A percentile compares a stretch with the other conserved stretches of the same genome.
phyloP scores from a whole-genome alignment of 2,797 vertebrate genomes.

The Anabas testudineus region DNA sequence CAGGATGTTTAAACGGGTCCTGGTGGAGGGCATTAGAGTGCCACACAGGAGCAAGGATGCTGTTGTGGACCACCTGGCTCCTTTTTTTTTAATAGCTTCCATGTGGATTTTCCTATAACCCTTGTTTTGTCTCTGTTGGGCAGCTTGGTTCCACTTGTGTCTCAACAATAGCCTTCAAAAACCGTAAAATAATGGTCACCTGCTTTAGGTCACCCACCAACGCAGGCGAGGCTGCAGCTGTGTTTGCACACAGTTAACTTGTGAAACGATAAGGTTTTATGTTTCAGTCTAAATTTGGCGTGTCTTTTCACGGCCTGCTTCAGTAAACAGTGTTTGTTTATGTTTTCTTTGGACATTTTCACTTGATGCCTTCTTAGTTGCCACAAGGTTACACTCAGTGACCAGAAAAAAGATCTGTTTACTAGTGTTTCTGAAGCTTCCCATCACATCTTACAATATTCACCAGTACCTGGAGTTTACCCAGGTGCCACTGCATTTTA shows the following conservation, averaged over 20 bases:
- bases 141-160: background rate
- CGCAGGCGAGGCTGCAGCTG: no score
- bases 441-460: background rate
- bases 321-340: background rate
- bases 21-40: conserved; percentile 9
- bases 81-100: background rate
- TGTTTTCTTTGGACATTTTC: background rate
- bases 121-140: background rate
- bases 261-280: no score
- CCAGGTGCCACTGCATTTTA: background rate
- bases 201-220: conserved; percentile 44
- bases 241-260: no score
- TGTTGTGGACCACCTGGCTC: background rate
- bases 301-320: background rate
- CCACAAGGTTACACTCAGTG: no score
- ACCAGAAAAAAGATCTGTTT: background rate
- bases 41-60: background rate
- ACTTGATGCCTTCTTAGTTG: no score
- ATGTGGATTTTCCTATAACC: background rate
- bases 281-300: background rate
- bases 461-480: background rate
- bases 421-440: background rate
- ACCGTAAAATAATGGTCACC: background rate
- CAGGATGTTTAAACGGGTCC: conserved; percentile 62
- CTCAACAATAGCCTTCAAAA: conserved; percentile 3